Evolutionary conservation across 2,888 invertebrate species (phyloP), one percentile per base, ranked within the genome.

Genomic region (Galeruca laticollis): DNA sequence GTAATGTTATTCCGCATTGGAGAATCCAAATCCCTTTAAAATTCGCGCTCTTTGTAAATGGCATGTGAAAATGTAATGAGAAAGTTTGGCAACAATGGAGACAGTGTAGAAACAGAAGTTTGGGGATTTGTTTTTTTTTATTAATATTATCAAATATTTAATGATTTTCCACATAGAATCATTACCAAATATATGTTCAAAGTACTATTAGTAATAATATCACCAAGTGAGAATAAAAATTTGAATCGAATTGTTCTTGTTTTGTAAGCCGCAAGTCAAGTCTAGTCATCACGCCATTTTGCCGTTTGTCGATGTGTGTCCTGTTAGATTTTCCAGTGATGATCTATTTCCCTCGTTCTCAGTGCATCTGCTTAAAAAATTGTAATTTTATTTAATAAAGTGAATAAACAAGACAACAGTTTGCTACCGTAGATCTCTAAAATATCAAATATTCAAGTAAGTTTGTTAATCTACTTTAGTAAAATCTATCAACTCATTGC

Each of bases 1-100:
- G 4, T 8, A 11, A 11, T 60, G 49, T 26, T n/a, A 10, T 35
- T 20, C 21, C 1, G 33, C 20, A 81, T 82, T 81, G 80, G 82
- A 68, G 26, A 21, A 33, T 43, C 10, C 26, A 31, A 54, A 35
- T 61, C 15, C 40, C 60, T 81, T 82, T 74, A 75, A 81, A 81
- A 71, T 77, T 80, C 75, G 76, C 82, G 82, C 82, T 70, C 11
- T 59, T 61, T 20, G 35, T 15, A 2, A 18, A 40, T 56, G 57
- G 33, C 61, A 63, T 63, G 63, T 62, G 66, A 63, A 67, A 49
- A 33, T 54, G 35, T 35, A 15, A 43, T 20, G 2, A 2, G 13
- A 59, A 71, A 72, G 72, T 54, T 62, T 68, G 78, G 75, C 78
- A 78, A 77, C 77, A 62, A 40, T 62, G 77, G 63, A 52, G 35